A percentile compares a stretch with the other conserved stretches of the same genome.
These are phyloP conservation scores for Melanotaenia boesemani DNA, from an alignment of 2,797 vertebrate genomes.

Conservation along the genomic window DNA sequence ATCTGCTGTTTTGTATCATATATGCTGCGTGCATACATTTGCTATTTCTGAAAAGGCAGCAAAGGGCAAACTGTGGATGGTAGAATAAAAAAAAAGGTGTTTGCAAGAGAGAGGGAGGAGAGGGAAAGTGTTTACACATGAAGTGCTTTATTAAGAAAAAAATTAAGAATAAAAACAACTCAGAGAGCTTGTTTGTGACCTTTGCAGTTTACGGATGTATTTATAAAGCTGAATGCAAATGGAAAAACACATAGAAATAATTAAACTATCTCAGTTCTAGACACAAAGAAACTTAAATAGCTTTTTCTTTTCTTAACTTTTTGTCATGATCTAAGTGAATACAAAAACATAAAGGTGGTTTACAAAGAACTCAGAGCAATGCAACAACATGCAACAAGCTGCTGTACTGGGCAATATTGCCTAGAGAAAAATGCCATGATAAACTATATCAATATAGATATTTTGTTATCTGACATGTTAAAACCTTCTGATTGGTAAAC, in stretches of 20 bases:
- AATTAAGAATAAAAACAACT: not conserved
- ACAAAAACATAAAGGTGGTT: not conserved
- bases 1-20: conserved; percentile 47
- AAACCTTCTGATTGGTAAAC: too few species aligned
- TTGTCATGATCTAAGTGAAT: not conserved
- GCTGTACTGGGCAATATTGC: too few species aligned
- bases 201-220: not conserved
- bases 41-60: conserved; percentile 69
- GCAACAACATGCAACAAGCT: not conserved
- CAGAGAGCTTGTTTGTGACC: not conserved
- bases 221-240: not conserved
- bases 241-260: not conserved
- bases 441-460: too few species aligned
- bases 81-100: conserved; percentile 13
- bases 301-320: not conserved
- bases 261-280: not conserved
- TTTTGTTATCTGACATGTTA: too few species aligned
- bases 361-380: not conserved
- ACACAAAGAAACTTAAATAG: not conserved
- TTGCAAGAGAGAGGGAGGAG: not conserved
- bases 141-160: not conserved
- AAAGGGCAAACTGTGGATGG: conserved; percentile 62
- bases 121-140: not conserved
- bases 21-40: conserved; percentile 57
- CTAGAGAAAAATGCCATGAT: too few species aligned